Conservation (phyloP, 1,140 invertebrate genomes). For the Drosophila kikkawai region DNA sequence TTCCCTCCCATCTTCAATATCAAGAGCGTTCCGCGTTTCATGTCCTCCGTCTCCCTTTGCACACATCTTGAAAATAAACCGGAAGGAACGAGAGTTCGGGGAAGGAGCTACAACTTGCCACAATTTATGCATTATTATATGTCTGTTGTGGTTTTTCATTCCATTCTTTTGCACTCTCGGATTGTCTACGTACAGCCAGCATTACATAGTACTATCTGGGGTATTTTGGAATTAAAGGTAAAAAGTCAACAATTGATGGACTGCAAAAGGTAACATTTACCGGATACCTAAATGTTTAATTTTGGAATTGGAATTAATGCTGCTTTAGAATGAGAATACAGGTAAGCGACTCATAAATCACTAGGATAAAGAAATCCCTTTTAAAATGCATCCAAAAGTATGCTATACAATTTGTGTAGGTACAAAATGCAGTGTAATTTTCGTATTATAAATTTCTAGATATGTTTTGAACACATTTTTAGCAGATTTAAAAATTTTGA, state of each 20-base stretch:
- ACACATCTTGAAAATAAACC: conserved; percentile 20
- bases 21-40: neutral
- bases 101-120: conserved; percentile 41
- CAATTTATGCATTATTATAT: conserved; percentile 66
- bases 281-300: too few species aligned
- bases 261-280: neutral
- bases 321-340: too few species aligned
- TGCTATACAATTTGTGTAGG: too few species aligned
- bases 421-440: too few species aligned
- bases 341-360: too few species aligned
- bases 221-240: neutral
- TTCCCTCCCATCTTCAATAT: conserved; percentile 33
- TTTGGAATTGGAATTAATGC: too few species aligned
- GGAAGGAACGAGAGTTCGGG: neutral
- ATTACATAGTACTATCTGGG: neutral
- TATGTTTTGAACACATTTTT: too few species aligned
- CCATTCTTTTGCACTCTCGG: conserved; percentile 29
- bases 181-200: neutral
- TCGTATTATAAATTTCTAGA: too few species aligned
- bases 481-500: too few species aligned
- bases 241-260: neutral
- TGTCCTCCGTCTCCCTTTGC: neutral
- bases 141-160: conserved; percentile 20
- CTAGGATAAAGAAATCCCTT: too few species aligned
- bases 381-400: too few species aligned